Conservation (phyloP, 2,113 vertebrate genomes). For the Melanostigma gelatinosum region DNA sequence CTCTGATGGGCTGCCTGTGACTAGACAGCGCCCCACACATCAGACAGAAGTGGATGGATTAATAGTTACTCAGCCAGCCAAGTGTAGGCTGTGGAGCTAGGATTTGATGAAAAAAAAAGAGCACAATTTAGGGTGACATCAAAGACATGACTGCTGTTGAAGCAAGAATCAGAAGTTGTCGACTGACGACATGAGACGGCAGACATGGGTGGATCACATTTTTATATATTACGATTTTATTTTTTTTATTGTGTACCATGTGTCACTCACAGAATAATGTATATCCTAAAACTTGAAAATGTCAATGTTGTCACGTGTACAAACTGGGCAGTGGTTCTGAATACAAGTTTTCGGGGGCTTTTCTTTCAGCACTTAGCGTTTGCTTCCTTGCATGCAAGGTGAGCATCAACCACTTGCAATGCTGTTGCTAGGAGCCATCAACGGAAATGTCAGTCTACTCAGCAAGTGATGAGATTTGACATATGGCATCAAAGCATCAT, state of each 20-base stretch:
- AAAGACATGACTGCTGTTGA: conserved; percentile 64
- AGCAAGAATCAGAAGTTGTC: conserved; percentile 75
- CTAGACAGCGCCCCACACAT: conserved; percentile 70
- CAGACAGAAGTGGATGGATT: conserved; percentile 76
- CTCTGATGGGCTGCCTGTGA: conserved; percentile 75
- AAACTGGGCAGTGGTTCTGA: conserved; percentile 62
- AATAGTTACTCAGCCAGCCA: conserved; percentile 72
- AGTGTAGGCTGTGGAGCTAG: conserved; percentile 70
- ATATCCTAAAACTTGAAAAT: conserved; percentile 36
- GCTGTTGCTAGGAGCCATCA: conserved; percentile 86
- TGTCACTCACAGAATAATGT: conserved; percentile 14
- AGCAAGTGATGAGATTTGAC: conserved; percentile 97
- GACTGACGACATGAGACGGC: conserved; percentile 44
- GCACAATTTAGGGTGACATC: conserved; percentile 65
- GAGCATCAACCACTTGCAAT: conserved; percentile 70
- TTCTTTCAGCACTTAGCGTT: conserved; percentile 31
- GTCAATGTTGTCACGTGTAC: conserved; percentile 12
- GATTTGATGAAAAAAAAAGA: conserved; percentile 71
- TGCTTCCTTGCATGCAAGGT: conserved; percentile 43
- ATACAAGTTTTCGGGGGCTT: conserved; percentile 55
- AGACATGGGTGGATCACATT: conserved; percentile 4
- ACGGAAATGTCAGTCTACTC: conserved; percentile 94
- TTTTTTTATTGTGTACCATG: background rate
- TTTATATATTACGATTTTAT: conserved; percentile 2
- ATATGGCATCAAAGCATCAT: conserved; percentile 97